Base-by-base conservation (phyloP, 2,797 vertebrate genomes). In the Myotis vivesi region DNA sequence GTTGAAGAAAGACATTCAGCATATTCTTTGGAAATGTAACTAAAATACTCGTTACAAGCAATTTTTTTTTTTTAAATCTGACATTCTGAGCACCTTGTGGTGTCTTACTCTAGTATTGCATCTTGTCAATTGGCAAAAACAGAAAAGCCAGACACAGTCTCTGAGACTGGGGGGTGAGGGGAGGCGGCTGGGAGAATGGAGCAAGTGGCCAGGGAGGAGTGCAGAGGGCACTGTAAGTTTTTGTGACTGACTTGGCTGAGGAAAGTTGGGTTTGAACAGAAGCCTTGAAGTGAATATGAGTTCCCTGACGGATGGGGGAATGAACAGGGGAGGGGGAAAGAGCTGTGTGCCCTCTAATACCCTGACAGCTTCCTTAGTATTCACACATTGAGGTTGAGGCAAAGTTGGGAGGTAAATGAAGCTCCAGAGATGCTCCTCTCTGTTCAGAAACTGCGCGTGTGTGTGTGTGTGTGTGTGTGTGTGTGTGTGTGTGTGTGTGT, bases 21-120 rank as follows among this genome's bases (percentile, higher is more conserved):
- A 3, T 57, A 64, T 53, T 82, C 77, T 49, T 91, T 83, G 38
- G 23, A 96, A 91, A 80, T 53, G 51, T 25, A 94, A 77, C 57
- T 87, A 55, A 92, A 94, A 71, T 79, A 38, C 2, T 22, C 12
- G 82, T 92, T 75, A 38, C 19, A 92, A 59, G 72, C 53, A 68
- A n/a, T 57, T 7, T 25, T 23, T 57, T 57, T 25, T 23, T 23
- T 23, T 36, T 8, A 13, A 51, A 76, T 51, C 68, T 73, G 59
- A 64, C 5, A 25, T 49, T 93, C 64, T 94, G 46, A 94, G 69
- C 5, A 87, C 15, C 46, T 22, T 51, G 8, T 33, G 8, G 20
- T 36, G 6, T 76, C 55, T 92, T 38, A 53, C 38, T 62, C 23
- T 66, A 83, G 51, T 44, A 22, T 46, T 69, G 5, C 9, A 10